phyloP scores from a whole-genome alignment of 1,140 invertebrate genomes.

The Penaeus vannamei region DNA sequence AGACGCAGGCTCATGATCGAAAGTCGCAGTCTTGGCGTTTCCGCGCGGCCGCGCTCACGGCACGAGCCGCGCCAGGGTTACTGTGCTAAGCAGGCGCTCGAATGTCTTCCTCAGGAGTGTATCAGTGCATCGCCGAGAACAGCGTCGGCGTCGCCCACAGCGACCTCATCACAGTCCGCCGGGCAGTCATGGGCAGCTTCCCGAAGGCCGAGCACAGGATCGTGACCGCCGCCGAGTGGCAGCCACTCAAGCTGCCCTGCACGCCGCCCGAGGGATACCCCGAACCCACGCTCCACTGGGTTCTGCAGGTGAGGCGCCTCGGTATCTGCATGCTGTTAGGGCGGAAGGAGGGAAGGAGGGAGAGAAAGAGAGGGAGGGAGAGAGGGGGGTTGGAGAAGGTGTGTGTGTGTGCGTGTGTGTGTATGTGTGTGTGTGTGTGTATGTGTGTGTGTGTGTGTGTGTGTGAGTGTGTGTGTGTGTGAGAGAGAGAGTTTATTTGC shows the following conservation, averaged over 20 bases:
- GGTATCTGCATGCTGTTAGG: neutral
- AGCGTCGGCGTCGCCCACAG: slow-evolving; percentile 71
- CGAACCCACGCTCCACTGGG: slow-evolving; percentile 72
- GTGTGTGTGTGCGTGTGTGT: no score
- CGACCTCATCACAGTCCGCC: slow-evolving; percentile 42
- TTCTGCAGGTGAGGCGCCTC: slow-evolving; percentile 69
- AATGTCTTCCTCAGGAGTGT: slow-evolving; percentile 68
- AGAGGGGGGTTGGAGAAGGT: neutral
- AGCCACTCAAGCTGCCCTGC: slow-evolving; percentile 71
- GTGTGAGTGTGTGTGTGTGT: neutral
- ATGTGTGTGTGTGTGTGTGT: slow-evolving; percentile 7
- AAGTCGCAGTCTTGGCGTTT: no score
- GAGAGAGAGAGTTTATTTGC: neutral
- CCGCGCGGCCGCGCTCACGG: neutral
- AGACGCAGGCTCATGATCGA: no score
- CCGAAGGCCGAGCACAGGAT: slow-evolving; percentile 67
- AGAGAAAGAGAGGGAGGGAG: no score
- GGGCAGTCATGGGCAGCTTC: slow-evolving; percentile 69
- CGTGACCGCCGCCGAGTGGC: slow-evolving; percentile 70
- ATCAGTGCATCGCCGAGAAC: slow-evolving; percentile 77
- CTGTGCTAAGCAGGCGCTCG: no score
- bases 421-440: neutral
- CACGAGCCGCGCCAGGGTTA: no score
- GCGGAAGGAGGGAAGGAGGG: no score
- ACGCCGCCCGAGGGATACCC: slow-evolving; percentile 72